These are phyloP conservation scores for Tichodroma muraria DNA, from an alignment of 2,113 vertebrate species.

Conservation along the genomic window DNA sequence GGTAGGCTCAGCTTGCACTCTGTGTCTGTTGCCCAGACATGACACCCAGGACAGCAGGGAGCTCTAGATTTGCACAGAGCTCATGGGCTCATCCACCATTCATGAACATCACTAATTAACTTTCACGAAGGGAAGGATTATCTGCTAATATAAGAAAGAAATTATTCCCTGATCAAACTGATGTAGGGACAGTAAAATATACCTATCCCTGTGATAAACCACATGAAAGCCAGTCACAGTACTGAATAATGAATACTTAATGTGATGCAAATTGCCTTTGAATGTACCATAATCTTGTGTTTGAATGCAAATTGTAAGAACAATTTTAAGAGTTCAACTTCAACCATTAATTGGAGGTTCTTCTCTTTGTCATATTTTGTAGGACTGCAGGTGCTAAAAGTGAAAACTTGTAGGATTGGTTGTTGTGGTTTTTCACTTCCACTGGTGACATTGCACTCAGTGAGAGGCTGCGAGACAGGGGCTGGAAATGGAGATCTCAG, in stretches of 20 bases:
- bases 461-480: background rate
- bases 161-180: background rate
- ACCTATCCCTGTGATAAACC: background rate
- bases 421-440: background rate
- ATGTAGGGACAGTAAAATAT: background rate
- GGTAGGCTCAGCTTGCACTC: background rate
- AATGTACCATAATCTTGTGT: background rate
- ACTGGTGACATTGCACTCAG: rapidly evolving
- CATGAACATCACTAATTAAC: background rate
- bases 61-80: background rate
- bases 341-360: background rate
- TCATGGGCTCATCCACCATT: background rate
- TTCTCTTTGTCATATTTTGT: background rate
- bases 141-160: background rate
- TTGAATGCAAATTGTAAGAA: background rate
- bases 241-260: background rate
- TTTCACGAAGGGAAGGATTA: background rate
- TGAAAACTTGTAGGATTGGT: background rate
- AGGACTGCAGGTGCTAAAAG: background rate
- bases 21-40: background rate
- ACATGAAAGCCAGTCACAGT: background rate
- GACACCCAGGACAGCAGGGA: background rate
- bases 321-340: background rate
- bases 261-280: rapidly evolving
- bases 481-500: background rate